Conservation (phyloP, 1,140 invertebrate genomes). For the Heliconius himera region DNA sequence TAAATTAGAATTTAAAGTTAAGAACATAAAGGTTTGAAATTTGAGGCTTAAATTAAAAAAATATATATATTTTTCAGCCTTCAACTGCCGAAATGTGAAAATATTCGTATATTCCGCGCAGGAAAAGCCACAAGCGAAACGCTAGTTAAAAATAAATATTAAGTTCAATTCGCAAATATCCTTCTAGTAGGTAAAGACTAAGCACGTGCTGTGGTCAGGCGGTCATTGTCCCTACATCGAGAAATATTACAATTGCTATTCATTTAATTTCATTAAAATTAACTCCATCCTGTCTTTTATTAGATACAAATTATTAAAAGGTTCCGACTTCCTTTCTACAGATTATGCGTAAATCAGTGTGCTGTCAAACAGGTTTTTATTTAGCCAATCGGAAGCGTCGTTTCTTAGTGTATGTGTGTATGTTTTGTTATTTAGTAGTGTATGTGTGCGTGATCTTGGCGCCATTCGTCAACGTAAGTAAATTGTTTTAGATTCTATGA, state of each 20-base stretch:
- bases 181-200: not conserved
- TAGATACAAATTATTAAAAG: conserved; percentile 10
- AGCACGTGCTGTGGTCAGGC: conserved; percentile 4
- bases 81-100: no score
- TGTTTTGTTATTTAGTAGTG: not conserved
- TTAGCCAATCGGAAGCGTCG: not conserved
- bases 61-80: no score
- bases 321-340: conserved; percentile 1
- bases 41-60: no score
- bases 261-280: conserved; percentile 4
- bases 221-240: not conserved
- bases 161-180: not conserved
- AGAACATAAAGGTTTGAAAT: no score
- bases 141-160: not conserved
- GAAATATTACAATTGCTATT: conserved; percentile 4
- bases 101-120: no score
- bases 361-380: not conserved
- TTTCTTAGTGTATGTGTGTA: not conserved
- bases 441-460: conserved; percentile 34
- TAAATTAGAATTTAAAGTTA: no score
- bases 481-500: conserved; percentile 6
- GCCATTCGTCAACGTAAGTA: conserved; percentile 43
- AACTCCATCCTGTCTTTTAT: conserved; percentile 1
- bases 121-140: no score
- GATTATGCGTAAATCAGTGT: not conserved